phyloP scores from a whole-genome alignment of 2,113 vertebrate genomes.

The Echinops telfairi region DNA sequence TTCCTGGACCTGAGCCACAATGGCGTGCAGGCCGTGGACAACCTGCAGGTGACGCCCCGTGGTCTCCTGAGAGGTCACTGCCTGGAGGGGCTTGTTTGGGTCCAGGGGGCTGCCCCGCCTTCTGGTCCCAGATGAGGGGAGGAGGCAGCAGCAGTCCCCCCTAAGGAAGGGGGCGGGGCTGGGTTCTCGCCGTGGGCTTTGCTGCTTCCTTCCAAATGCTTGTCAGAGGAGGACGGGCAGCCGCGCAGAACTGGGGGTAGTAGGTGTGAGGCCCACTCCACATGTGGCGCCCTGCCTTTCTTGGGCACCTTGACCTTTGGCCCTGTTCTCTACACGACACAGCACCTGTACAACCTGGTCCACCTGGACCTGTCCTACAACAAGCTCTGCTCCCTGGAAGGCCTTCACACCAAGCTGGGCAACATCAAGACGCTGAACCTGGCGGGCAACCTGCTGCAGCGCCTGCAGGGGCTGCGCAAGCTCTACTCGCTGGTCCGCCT shows the following conservation, averaged over 20 bases:
- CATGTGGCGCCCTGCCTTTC: not conserved
- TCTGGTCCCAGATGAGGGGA: no score
- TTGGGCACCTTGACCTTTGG: not conserved
- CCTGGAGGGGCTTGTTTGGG: not conserved
- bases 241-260: not conserved
- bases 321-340: slow-evolving; percentile 58
- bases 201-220: not conserved
- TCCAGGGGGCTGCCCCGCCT: no score
- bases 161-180: no score
- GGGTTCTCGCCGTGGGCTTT: not conserved
- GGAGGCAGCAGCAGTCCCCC: no score
- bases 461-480: slow-evolving; percentile 94
- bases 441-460: slow-evolving; percentile 95
- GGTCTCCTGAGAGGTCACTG: rapidly evolving
- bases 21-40: slow-evolving; percentile 92
- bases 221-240: not conserved
- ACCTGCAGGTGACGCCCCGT: slow-evolving; percentile 91
- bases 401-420: slow-evolving; percentile 95
- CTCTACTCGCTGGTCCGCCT: slow-evolving; percentile 97
- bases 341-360: slow-evolving; percentile 97
- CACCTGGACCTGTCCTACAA: slow-evolving; percentile 98
- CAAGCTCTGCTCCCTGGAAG: slow-evolving; percentile 91
- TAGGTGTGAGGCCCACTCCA: not conserved
- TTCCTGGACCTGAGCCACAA: slow-evolving; percentile 98
- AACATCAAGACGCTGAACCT: slow-evolving; percentile 97